These are phyloP conservation scores for Apaloderma vittatum DNA, from an alignment of 2,113 vertebrate species.

Conservation along the genomic window DNA sequence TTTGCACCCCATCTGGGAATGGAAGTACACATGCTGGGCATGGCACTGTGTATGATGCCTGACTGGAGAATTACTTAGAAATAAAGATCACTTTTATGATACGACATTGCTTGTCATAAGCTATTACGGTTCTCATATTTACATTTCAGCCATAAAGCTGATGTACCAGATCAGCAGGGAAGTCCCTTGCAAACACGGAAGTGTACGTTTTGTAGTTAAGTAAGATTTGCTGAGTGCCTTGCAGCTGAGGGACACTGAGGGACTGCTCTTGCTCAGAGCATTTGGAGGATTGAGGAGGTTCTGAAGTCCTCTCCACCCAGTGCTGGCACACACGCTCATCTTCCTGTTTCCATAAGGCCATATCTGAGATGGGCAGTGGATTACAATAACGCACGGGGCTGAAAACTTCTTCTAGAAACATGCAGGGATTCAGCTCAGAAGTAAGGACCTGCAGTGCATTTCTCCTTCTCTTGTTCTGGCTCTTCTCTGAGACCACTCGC, in stretches of 20 bases:
- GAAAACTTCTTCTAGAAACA: background rate
- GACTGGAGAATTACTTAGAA: too few species aligned
- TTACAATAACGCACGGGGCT: background rate
- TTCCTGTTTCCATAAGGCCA: background rate
- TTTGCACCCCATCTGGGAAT: background rate
- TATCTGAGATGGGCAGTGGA: too few species aligned
- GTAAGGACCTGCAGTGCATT: background rate
- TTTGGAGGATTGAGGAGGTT: background rate
- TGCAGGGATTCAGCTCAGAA: background rate
- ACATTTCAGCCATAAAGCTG: background rate
- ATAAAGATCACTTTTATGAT: background rate
- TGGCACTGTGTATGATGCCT: too few species aligned
- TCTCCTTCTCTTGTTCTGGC: background rate
- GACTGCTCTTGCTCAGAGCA: background rate
- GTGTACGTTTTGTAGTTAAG: rapidly evolving
- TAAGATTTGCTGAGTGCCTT: background rate
- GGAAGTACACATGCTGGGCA: background rate
- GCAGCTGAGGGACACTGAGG: background rate
- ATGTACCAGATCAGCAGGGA: rapidly evolving
- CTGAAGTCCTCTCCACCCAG: rapidly evolving
- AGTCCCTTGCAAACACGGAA: background rate
- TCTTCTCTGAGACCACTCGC: background rate
- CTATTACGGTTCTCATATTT: rapidly evolving
- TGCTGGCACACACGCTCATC: too few species aligned
- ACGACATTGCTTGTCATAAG: rapidly evolving